A percentile compares a stretch with the other conserved stretches of the same genome.
Conservation (phyloP, 1,140 invertebrate genomes). For the Achatina immaculata region DNA sequence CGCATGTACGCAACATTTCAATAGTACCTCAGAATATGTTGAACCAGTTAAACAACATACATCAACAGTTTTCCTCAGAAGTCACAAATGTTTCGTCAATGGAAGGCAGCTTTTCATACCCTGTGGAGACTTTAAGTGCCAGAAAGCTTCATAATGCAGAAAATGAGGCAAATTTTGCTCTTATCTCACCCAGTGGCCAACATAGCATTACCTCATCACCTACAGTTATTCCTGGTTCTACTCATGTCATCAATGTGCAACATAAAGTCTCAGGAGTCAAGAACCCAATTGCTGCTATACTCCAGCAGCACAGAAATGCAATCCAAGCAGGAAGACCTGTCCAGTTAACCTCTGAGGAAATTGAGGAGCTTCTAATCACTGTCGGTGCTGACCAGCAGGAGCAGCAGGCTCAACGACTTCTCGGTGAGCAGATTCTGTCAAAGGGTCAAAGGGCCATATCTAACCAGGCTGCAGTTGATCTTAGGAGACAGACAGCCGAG, state of each 20-base stretch:
- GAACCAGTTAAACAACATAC: background rate
- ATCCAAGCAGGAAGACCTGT: slow-evolving; percentile 23
- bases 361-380: slow-evolving; percentile 27
- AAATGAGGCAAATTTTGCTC: background rate
- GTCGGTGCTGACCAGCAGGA: slow-evolving; percentile 18
- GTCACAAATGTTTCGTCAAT: background rate
- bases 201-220: background rate
- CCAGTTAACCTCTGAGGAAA: slow-evolving; percentile 27
- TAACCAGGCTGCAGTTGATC: background rate
- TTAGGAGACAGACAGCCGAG: background rate
- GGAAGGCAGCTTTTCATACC: background rate
- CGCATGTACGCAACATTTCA: background rate
- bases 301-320: slow-evolving; percentile 33
- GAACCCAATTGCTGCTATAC: slow-evolving; percentile 26
- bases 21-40: background rate
- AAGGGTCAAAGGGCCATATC: slow-evolving; percentile 6
- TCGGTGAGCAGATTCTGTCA: background rate
- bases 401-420: background rate
- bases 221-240: background rate
- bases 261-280: slow-evolving; percentile 3
- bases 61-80: slow-evolving; percentile 6
- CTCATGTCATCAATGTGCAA: background rate
- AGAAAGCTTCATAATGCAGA: background rate
- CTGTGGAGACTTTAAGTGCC: background rate
- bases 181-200: background rate